phyloP scores from a whole-genome alignment of 2,888 invertebrate genomes.

The Scaptomyza tumidula region DNA sequence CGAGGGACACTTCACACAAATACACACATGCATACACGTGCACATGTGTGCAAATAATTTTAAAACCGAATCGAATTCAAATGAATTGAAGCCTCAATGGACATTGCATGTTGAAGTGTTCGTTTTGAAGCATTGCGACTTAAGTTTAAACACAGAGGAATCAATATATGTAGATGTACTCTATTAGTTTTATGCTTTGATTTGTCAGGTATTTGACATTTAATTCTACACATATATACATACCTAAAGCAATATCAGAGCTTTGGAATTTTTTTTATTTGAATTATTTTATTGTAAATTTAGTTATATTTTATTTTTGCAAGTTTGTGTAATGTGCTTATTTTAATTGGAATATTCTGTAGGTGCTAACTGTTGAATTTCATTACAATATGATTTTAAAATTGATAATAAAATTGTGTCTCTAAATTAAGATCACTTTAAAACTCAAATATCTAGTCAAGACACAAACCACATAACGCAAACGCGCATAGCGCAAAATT shows the following conservation, averaged over 20 bases:
- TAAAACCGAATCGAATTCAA: conserved; percentile 62
- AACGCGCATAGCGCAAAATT: conserved; percentile 10
- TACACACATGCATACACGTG: background rate
- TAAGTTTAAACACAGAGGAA: conserved; percentile 1
- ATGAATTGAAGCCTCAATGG: conserved; percentile 39
- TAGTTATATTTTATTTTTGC: background rate
- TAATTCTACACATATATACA: background rate
- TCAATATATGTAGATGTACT: background rate
- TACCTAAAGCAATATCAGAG: background rate
- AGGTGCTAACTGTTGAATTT: background rate
- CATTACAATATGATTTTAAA: no score
- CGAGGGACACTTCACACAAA: conserved; percentile 16
- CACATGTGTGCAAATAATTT: conserved; percentile 50
- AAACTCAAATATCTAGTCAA: background rate
- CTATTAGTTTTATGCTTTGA: conserved; percentile 4
- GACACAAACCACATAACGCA: conserved; percentile 17
- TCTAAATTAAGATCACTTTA: background rate
- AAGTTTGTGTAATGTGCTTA: background rate
- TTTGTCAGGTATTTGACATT: background rate
- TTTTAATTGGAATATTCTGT: background rate
- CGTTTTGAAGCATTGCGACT: background rate
- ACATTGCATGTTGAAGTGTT: conserved; percentile 12
- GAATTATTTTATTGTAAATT: background rate
- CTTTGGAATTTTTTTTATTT: background rate
- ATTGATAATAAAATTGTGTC: no score